phyloP scores from a whole-genome alignment of 2,888 invertebrate genomes.

The Catocala sponsa region DNA sequence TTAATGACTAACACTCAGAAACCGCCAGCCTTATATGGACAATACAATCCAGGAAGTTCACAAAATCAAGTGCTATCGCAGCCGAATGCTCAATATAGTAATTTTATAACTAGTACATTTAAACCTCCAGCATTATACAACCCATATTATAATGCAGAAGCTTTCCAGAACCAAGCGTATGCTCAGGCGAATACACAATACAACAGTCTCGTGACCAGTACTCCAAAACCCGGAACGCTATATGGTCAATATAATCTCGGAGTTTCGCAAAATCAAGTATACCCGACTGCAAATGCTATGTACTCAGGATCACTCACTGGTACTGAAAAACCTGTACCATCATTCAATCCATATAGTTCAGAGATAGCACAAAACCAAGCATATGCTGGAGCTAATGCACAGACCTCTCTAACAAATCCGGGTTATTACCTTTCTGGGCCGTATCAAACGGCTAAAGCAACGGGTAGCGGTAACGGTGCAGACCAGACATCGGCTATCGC shows the following conservation, averaged over 20 bases:
- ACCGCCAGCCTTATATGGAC: background rate
- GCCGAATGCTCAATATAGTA: constrained; percentile 10
- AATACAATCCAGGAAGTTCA: constrained; percentile 2
- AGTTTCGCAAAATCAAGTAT: constrained; percentile 6
- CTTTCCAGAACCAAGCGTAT: constrained; percentile 5
- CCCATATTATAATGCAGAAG: constrained; percentile 4
- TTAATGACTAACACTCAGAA: constrained; percentile 7
- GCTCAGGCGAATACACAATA: constrained; percentile 2
- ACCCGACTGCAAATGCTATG: constrained; percentile 5
- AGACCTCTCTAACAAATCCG: background rate
- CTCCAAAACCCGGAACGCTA: background rate
- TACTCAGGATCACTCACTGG: background rate
- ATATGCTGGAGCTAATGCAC: constrained; percentile 2
- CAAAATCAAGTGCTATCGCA: constrained; percentile 4
- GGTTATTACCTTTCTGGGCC: constrained; percentile 7
- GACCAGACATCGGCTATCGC: constrained; percentile 10
- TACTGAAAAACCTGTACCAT: constrained; percentile 3
- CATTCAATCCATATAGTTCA: constrained; percentile 7
- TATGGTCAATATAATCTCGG: constrained; percentile 1
- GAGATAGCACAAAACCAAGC: constrained; percentile 1
- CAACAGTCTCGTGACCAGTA: constrained; percentile 5
- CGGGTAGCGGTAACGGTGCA: constrained; percentile 5
- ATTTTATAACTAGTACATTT: background rate
- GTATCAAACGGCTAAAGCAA: constrained; percentile 7
- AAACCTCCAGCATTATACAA: constrained; percentile 1